Conservation (phyloP, 2,888 invertebrate genomes). For the Aromia moschata region DNA sequence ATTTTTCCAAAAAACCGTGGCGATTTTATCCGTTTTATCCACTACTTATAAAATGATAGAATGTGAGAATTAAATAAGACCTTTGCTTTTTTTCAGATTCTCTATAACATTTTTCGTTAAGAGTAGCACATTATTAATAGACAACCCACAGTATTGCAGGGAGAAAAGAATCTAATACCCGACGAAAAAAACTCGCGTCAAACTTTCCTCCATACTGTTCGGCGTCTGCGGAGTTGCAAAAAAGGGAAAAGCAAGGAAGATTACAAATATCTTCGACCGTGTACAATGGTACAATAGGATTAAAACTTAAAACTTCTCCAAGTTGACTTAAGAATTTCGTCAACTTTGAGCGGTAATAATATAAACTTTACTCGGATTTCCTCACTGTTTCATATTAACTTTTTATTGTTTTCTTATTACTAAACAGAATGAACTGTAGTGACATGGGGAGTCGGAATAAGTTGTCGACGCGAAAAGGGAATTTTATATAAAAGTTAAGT, state of each 20-base stretch:
- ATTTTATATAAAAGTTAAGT: not conserved
- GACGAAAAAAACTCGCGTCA: not conserved
- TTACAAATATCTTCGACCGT: constrained; percentile 26
- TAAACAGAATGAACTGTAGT: constrained; percentile 12
- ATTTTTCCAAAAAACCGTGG: no score
- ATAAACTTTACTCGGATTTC: constrained; percentile 21
- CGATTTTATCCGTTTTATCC: no score
- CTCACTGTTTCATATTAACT: constrained; percentile 13
- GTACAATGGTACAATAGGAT: constrained; percentile 26
- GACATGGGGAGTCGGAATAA: not conserved
- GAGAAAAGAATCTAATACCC: constrained; percentile 22
- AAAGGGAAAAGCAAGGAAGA: constrained; percentile 22
- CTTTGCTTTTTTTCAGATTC: no score
- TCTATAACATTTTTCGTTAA: no score
- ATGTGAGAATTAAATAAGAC: no score
- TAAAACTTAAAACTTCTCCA: constrained; percentile 26
- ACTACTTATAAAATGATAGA: no score
- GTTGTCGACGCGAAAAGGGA: not conserved
- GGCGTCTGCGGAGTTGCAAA: constrained; percentile 13
- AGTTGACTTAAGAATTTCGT: constrained; percentile 27
- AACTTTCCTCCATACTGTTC: constrained; percentile 9
- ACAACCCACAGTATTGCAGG: constrained; percentile 3
- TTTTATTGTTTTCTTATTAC: constrained; percentile 12
- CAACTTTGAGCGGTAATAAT: constrained; percentile 24
- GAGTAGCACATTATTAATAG: constrained; percentile 20